Evolutionary conservation across 2,797 vertebrate genomes (phyloP).

Genomic region (Lacerta agilis): DNA sequence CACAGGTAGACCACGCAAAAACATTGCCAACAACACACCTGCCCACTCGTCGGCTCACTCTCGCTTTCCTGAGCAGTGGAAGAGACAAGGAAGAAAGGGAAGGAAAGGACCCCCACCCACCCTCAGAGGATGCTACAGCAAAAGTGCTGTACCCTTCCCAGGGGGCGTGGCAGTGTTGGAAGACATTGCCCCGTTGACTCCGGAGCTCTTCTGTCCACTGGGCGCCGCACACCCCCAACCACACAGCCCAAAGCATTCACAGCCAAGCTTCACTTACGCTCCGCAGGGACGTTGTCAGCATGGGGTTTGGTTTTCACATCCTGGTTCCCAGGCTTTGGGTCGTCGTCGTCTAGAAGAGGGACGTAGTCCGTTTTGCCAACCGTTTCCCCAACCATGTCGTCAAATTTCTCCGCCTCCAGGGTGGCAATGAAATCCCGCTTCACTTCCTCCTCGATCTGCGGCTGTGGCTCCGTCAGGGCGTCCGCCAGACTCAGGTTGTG

Average conservation of each 20-base stretch:
- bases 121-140: not conserved
- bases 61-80: not conserved
- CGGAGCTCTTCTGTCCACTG: not conserved
- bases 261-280: conserved; percentile 66
- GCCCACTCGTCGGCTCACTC: no score
- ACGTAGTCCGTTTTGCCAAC: conserved; percentile 91
- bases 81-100: not conserved
- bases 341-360: conserved; percentile 88
- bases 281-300: conserved; percentile 55
- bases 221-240: fast-evolving
- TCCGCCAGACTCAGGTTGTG: conserved; percentile 88
- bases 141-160: not conserved
- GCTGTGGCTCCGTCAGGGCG: conserved; percentile 87
- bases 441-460: conserved; percentile 82
- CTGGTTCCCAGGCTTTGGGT: conserved; percentile 59
- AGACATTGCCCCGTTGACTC: not conserved
- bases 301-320: conserved; percentile 72
- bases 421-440: conserved; percentile 91
- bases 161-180: not conserved
- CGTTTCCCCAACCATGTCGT: conserved; percentile 91
- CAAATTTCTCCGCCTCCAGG: conserved; percentile 89
- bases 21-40: not conserved
- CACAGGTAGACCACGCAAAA: not conserved
- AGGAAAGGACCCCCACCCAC: no score
- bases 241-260: not conserved